Conservation (phyloP, 2,888 invertebrate genomes). For the Melanostoma mellinum region DNA sequence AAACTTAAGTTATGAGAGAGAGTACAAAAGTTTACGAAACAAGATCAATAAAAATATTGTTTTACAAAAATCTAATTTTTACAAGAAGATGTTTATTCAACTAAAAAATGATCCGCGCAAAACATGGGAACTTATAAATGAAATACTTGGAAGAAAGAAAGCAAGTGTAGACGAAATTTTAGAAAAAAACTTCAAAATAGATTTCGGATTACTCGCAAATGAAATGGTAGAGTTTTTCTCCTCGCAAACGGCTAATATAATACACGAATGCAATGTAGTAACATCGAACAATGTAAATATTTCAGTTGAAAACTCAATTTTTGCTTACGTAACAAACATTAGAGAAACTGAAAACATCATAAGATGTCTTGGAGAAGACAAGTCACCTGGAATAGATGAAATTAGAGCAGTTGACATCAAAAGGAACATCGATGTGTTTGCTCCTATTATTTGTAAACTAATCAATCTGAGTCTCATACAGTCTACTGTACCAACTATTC, state of each 20-base stretch:
- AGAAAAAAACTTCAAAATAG: background rate
- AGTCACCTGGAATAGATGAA: background rate
- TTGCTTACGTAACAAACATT: background rate
- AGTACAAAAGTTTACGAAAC: too few relatives aligned
- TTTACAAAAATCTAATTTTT: too few relatives aligned
- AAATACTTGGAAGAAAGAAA: background rate
- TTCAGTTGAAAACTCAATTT: background rate
- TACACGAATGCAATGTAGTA: background rate
- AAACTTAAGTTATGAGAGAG: too few relatives aligned
- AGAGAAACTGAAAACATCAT: background rate
- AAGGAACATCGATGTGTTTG: background rate
- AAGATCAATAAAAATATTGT: too few relatives aligned
- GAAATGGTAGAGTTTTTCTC: slow-evolving; percentile 2
- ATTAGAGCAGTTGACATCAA: background rate
- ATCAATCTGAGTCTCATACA: background rate
- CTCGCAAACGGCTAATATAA: background rate
- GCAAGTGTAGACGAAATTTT: background rate
- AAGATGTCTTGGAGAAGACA: background rate
- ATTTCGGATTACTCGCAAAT: background rate
- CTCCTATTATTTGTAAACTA: background rate
- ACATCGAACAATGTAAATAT: background rate
- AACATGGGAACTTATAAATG: too few relatives aligned
- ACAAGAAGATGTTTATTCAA: too few relatives aligned
- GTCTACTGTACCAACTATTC: background rate
- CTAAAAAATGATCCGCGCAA: too few relatives aligned